A percentile compares a stretch with the other conserved stretches of the same genome.
phyloP scores from a whole-genome alignment of 2,113 vertebrate genomes.

The Anser brachyrhynchus region DNA sequence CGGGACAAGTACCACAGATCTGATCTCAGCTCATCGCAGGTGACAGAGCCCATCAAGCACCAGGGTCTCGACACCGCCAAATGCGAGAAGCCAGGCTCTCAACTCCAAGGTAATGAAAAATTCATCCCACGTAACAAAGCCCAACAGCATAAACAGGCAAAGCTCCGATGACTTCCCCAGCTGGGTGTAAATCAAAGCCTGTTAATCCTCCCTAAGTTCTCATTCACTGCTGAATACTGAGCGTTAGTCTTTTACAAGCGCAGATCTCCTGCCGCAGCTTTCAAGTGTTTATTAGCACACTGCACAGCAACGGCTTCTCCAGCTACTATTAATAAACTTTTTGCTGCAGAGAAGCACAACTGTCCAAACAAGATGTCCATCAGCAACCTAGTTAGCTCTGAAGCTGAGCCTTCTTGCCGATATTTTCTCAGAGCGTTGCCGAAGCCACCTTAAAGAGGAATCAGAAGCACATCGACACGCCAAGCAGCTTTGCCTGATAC shows the following conservation, averaged over 20 bases:
- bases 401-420: background rate
- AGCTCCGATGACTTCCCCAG: background rate
- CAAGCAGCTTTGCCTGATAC: conserved; percentile 22
- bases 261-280: conserved; percentile 12
- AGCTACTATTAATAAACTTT: conserved; percentile 49
- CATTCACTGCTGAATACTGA: background rate
- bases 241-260: background rate
- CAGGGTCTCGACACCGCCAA: background rate
- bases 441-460: conserved; percentile 20
- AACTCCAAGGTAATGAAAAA: background rate
- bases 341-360: conserved; percentile 23
- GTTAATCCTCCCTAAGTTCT: conserved; percentile 41
- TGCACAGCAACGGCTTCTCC: conserved; percentile 38
- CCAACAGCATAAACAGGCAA: conserved; percentile 30
- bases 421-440: background rate
- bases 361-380: conserved; percentile 13
- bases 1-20: background rate
- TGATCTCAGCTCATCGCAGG: background rate
- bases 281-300: background rate
- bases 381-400: background rate
- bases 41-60: background rate
- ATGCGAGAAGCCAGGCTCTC: background rate
- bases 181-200: conserved; percentile 50
- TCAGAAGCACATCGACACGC: background rate
- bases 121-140: conserved; percentile 1